phyloP scores from a whole-genome alignment of 2,113 vertebrate species.

The Marcusenius ussheri region DNA sequence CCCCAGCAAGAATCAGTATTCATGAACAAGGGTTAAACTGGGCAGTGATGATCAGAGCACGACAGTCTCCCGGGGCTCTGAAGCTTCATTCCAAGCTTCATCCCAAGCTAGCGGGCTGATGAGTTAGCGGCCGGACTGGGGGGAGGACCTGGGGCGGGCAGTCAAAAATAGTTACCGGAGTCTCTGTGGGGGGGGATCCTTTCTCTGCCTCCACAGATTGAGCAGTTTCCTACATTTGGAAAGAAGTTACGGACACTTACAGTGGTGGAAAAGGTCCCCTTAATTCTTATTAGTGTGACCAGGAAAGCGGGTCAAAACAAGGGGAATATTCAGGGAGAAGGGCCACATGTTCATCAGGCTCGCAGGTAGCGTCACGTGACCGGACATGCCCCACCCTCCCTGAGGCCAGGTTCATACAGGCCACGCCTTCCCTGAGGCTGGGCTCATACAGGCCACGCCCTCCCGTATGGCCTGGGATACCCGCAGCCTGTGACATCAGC shows the following conservation, averaged over 20 bases:
- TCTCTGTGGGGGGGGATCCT: constrained; percentile 33
- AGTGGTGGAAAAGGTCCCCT: not conserved
- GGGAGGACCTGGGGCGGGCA: not conserved
- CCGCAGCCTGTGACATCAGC: constrained; percentile 41
- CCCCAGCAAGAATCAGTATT: not conserved
- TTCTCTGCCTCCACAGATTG: constrained; percentile 29
- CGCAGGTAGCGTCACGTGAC: not conserved
- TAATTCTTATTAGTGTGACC: not conserved
- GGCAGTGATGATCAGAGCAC: not conserved
- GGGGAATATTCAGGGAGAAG: not conserved
- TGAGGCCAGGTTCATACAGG: not conserved
- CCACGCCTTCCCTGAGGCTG: not conserved
- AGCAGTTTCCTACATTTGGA: constrained; percentile 34
- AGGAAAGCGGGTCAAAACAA: not conserved
- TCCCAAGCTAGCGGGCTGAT: not conserved
- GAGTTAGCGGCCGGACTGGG: not conserved
- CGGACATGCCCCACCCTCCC: not conserved
- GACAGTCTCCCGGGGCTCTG: not conserved
- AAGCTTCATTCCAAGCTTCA: not conserved
- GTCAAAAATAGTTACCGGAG: constrained; percentile 37
- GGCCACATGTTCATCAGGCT: not conserved
- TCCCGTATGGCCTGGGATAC: constrained; percentile 16
- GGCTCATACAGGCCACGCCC: constrained; percentile 10
- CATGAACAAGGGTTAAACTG: not conserved
- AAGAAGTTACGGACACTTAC: constrained; percentile 21